Conservation (phyloP, 2,888 invertebrate genomes). For the Melanchra persicariae region DNA sequence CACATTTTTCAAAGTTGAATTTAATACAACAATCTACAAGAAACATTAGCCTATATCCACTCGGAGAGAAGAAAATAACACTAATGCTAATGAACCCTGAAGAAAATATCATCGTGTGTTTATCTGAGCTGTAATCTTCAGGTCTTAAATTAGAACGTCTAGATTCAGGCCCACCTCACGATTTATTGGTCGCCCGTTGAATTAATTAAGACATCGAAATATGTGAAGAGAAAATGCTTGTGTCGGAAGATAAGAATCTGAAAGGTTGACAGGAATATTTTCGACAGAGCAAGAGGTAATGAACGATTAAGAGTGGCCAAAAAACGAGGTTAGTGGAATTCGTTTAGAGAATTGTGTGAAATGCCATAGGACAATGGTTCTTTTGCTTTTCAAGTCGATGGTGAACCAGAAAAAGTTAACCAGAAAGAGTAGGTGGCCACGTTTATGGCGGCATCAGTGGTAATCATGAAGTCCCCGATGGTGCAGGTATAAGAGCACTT, state of each 20-base stretch:
- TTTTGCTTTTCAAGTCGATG: no score
- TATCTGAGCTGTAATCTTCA: slow-evolving; percentile 30
- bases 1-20: slow-evolving; percentile 21
- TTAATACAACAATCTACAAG: slow-evolving; percentile 15
- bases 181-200: slow-evolving; percentile 9
- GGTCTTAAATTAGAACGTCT: slow-evolving; percentile 52
- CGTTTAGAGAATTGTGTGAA: background rate
- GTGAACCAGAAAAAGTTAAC: no score
- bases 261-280: background rate
- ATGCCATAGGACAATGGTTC: background rate
- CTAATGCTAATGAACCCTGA: slow-evolving; percentile 54
- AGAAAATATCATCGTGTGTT: slow-evolving; percentile 51
- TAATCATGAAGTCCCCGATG: no score
- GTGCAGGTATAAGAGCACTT: no score
- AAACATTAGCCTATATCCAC: slow-evolving; percentile 24
- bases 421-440: no score
- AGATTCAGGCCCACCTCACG: slow-evolving; percentile 26
- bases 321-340: background rate
- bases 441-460: no score
- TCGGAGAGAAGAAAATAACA: slow-evolving; percentile 37
- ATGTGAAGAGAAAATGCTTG: background rate
- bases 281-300: background rate
- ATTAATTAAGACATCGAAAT: slow-evolving; percentile 36
- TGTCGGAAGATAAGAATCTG: slow-evolving; percentile 5
- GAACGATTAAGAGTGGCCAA: background rate